Evolutionary conservation across 2,797 vertebrate species (phyloP), one percentile per base, ranked within the genome.

Genomic region (Myripristis murdjan): DNA sequence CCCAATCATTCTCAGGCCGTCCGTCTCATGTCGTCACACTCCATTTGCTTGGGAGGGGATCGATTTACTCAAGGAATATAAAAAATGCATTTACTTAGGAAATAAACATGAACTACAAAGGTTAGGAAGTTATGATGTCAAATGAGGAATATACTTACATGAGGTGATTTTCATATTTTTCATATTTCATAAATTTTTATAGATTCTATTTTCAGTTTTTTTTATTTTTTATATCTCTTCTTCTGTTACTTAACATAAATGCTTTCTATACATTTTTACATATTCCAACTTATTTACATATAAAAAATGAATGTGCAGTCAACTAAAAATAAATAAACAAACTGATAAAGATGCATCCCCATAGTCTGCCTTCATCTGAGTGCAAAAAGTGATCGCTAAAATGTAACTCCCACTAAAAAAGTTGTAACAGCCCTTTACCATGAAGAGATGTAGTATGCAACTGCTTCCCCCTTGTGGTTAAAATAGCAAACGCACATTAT

Each of bases 11-110:
- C 73, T 82, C 75, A 60, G 72, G 84, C 68, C 80, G 86, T 92
- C 92, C 88, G 93, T 93, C 91, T 92, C 86, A 91, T 89, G 90
- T 92, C 85, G 92, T 92, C 90, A 93, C 92, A 91, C 87, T 90
- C 91, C 93, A 95, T 95, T 94, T 94, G 84, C 89, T 53, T 79
- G 77, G 88, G 79, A n/a, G 91, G 83, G 88, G 89, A 94, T 94
- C 89, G 74, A 87, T 91, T 93, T 91, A 91, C 90, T 84, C 84
- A 79, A 68, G 70, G 73, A 85, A 41, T 39, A 61, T 51, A 84
- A 84, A 46, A 69, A 69, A 72, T 4, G 72, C 81, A 70, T 66
- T 90, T 74, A 89, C 72, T 80, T 57, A 87, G 89, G 87, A 92
- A 89, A 87, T 88, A 92, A 92, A 90, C 87, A 86, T 89, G 82